phyloP scores from a whole-genome alignment of 2,113 vertebrate species.

The Shinisaurus crocodilurus region DNA sequence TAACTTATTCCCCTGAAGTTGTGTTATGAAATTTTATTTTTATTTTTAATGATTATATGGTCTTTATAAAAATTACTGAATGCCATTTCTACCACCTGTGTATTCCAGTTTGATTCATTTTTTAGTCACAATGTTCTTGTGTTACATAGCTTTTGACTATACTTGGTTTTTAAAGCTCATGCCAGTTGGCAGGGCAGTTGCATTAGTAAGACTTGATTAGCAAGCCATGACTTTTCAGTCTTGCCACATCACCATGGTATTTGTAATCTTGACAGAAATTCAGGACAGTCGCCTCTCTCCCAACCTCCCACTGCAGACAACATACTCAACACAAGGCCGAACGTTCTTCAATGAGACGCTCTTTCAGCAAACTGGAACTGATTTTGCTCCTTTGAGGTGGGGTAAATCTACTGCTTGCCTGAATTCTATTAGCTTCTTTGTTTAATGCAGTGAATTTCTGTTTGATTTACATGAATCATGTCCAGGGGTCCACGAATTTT shows the following conservation, averaged over 20 bases:
- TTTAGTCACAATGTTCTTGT: neutral
- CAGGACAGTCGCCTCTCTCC: slow-evolving; percentile 83
- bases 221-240: slow-evolving; percentile 22
- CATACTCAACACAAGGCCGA: slow-evolving; percentile 55
- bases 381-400: slow-evolving; percentile 89
- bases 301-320: slow-evolving; percentile 76
- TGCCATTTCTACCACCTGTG: neutral
- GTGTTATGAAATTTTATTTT: neutral
- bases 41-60: neutral
- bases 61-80: neutral
- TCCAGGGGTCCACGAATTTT: neutral
- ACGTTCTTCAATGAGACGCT: slow-evolving; percentile 74
- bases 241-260: slow-evolving; percentile 18
- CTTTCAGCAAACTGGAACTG: slow-evolving; percentile 79
- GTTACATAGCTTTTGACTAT: neutral
- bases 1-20: neutral
- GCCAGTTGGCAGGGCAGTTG: slow-evolving; percentile 28
- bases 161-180: neutral
- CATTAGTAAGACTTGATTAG: slow-evolving; percentile 32
- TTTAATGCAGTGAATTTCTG: neutral
- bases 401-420: neutral
- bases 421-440: neutral
- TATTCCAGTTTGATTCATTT: slow-evolving; percentile 1
- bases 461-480: neutral
- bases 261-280: slow-evolving; percentile 76